Evolutionary conservation across 2,113 vertebrate species (phyloP).

Genomic region (Alaudala cheleensis): DNA sequence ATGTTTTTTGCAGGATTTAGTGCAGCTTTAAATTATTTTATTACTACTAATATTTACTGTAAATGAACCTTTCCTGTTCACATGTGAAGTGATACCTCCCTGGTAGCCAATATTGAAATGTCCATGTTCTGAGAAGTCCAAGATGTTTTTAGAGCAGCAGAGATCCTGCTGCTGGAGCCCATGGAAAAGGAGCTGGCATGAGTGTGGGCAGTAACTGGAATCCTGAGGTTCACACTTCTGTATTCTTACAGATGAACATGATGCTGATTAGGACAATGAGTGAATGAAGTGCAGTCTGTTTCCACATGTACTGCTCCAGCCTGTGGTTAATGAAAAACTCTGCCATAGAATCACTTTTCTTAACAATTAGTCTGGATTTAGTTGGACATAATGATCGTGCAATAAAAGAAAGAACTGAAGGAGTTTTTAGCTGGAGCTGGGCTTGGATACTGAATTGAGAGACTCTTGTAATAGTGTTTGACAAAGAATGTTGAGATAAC

Average conservation of each 20-base stretch:
- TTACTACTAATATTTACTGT: not conserved
- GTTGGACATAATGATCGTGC: not conserved
- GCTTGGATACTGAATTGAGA: not conserved
- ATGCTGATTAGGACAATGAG: not conserved
- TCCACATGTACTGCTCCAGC: accelerated
- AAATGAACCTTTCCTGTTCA: not conserved
- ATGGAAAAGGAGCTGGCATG: not conserved
- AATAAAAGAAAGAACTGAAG: not conserved
- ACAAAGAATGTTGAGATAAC: not conserved
- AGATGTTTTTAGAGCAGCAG: not conserved
- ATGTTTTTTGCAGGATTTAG: not conserved
- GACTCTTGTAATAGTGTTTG: not conserved
- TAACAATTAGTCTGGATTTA: not conserved
- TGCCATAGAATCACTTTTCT: not conserved
- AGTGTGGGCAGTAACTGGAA: not conserved
- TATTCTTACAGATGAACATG: not conserved
- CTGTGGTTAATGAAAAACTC: not conserved
- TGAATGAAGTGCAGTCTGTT: not conserved
- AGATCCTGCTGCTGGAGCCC: not conserved
- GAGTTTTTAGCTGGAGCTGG: not conserved
- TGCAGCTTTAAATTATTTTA: not conserved
- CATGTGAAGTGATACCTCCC: not conserved
- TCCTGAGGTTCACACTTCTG: not conserved
- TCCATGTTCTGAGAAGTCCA: not conserved
- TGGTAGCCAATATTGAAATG: accelerated